These are phyloP conservation scores for Hecatera dysodea DNA, from an alignment of 2,888 invertebrate species.

Conservation along the genomic window DNA sequence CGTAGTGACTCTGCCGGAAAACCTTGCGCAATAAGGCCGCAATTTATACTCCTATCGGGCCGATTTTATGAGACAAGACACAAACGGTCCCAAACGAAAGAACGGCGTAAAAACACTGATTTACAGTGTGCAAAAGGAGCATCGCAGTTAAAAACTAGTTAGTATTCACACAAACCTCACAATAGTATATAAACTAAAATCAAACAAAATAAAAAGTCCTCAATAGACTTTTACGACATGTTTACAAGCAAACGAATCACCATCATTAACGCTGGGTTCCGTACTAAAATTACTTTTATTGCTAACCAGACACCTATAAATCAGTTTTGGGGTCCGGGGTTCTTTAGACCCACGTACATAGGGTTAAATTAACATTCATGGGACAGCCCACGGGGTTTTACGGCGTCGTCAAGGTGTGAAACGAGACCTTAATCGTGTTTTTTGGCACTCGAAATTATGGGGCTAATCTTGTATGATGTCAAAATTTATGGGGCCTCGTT, in stretches of 20 bases:
- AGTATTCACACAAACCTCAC: slow-evolving; percentile 18
- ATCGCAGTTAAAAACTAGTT: slow-evolving; percentile 30
- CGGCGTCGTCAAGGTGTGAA: slow-evolving; percentile 76
- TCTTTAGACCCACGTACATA: slow-evolving; percentile 64
- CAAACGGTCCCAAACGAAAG: background rate
- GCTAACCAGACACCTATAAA: slow-evolving; percentile 72
- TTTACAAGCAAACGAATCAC: slow-evolving; percentile 59
- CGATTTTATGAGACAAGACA: background rate
- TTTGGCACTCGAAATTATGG: slow-evolving; percentile 61
- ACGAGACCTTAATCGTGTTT: slow-evolving; percentile 69
- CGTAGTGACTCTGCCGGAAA: too few relatives aligned
- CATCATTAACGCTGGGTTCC: slow-evolving; percentile 73
- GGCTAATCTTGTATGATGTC: slow-evolving; percentile 39
- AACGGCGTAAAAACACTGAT: slow-evolving; percentile 2
- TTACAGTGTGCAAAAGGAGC: slow-evolving; percentile 16
- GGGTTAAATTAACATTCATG: slow-evolving; percentile 77
- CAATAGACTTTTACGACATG: slow-evolving; percentile 57
- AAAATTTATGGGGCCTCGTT: slow-evolving; percentile 50
- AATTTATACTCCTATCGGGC: background rate
- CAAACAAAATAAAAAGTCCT: slow-evolving; percentile 42
- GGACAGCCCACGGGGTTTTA: slow-evolving; percentile 64
- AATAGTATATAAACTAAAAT: slow-evolving; percentile 42
- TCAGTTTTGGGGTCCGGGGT: slow-evolving; percentile 68
- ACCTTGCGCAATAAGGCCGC: too few relatives aligned
- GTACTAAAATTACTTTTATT: slow-evolving; percentile 77